phyloP scores from a whole-genome alignment of 2,888 invertebrate genomes.

The Drosophila meridionalis region DNA sequence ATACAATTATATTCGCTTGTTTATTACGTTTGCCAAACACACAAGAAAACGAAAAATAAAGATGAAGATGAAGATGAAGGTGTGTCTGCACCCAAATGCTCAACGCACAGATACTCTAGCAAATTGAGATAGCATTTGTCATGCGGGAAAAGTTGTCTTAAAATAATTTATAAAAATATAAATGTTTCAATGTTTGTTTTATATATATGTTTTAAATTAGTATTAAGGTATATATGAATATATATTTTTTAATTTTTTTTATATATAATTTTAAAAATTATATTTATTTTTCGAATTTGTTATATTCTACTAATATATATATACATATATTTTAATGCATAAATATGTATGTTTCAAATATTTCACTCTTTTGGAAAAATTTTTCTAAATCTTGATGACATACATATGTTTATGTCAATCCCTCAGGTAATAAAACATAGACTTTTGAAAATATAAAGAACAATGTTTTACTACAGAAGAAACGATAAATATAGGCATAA shows the following conservation, averaged over 20 bases:
- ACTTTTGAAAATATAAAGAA: not conserved
- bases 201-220: too few species aligned
- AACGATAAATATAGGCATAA: not conserved
- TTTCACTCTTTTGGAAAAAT: too few species aligned
- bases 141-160: not conserved
- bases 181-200: too few species aligned
- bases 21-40: slow-evolving; percentile 36
- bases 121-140: not conserved
- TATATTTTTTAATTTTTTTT: too few species aligned
- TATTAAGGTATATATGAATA: too few species aligned
- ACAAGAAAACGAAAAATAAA: not conserved
- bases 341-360: too few species aligned
- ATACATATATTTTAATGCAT: not conserved
- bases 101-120: slow-evolving; percentile 10
- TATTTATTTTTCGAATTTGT: too few species aligned
- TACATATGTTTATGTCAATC: not conserved
- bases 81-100: not conserved
- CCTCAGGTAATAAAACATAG: not conserved
- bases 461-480: not conserved
- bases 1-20: slow-evolving; percentile 62
- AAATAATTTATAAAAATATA: too few species aligned
- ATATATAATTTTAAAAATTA: too few species aligned
- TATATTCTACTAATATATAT: too few species aligned
- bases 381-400: not conserved
- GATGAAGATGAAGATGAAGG: not conserved